Conservation (phyloP, 2,113 vertebrate genomes). For the Bungarus multicinctus region DNA sequence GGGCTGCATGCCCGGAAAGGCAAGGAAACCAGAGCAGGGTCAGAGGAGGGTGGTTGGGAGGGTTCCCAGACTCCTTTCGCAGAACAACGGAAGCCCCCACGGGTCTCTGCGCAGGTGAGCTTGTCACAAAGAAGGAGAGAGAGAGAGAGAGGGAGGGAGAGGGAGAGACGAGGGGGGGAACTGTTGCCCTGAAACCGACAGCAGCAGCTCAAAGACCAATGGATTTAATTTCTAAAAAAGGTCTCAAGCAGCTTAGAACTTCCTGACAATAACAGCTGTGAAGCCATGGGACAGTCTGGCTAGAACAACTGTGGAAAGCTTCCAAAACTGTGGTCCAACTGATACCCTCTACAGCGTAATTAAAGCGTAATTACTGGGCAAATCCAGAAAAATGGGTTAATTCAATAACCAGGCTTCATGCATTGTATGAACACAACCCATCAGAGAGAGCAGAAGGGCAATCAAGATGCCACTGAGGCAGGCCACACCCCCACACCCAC, state of each 20-base stretch:
- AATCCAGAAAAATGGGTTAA: not conserved
- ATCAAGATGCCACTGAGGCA: not conserved
- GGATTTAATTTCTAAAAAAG: not conserved
- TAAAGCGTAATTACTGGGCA: not conserved
- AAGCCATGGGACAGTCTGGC: not conserved
- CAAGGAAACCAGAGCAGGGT: not conserved
- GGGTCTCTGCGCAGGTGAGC: not conserved
- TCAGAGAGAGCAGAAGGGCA: not conserved
- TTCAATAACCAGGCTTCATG: not conserved
- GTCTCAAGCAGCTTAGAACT: not conserved
- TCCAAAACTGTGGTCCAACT: not conserved
- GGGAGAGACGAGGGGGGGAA: not conserved
- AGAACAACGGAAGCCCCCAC: not conserved
- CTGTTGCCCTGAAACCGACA: not conserved
- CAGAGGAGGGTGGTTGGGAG: not conserved
- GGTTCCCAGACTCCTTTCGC: not conserved
- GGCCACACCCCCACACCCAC: not conserved
- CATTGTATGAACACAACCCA: not conserved
- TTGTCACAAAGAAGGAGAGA: not conserved
- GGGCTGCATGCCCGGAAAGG: not conserved
- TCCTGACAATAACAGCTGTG: not conserved
- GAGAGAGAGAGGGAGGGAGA: too few species aligned
- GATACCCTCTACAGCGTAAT: not conserved
- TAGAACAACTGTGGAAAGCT: not conserved
- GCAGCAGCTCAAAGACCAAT: not conserved